phyloP scores from a whole-genome alignment of 2,113 vertebrate species.

The Corapipo altera region DNA sequence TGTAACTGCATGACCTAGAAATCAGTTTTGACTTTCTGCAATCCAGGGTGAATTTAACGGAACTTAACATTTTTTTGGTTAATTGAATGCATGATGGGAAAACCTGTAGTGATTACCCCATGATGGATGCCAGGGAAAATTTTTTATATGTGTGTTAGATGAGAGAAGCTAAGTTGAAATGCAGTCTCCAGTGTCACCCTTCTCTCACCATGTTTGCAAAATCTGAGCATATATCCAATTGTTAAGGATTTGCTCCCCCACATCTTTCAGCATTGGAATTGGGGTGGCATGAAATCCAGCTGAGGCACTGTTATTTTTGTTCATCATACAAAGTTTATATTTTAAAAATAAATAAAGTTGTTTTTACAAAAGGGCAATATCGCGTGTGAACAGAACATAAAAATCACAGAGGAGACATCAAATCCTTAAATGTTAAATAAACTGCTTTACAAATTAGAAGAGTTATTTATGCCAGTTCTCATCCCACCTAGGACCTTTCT shows the following conservation, averaged over 20 bases:
- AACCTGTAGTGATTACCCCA: not conserved
- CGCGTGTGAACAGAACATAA: slow-evolving; percentile 48
- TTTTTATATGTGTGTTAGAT: slow-evolving; percentile 22
- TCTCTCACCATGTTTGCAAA: slow-evolving; percentile 27
- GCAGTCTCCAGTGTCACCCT: not conserved
- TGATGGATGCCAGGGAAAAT: slow-evolving; percentile 26
- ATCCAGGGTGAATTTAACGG: not conserved
- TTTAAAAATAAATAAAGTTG: slow-evolving; percentile 61
- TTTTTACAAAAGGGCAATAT: slow-evolving; percentile 61
- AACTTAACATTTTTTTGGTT: not conserved
- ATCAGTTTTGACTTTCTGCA: not conserved
- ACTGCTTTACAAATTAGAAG: slow-evolving; percentile 15
- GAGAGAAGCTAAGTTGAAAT: slow-evolving; percentile 41
- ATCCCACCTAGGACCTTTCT: not conserved
- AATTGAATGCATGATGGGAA: not conserved
- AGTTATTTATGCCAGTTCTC: not conserved
- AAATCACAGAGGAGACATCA: slow-evolving; percentile 51
- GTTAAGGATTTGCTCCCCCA: not conserved
- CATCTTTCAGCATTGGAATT: not conserved
- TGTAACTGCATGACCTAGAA: not conserved
- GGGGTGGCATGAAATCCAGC: slow-evolving; percentile 9
- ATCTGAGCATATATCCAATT: slow-evolving; percentile 8
- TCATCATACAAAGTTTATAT: slow-evolving; percentile 3
- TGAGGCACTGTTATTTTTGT: slow-evolving; percentile 37
- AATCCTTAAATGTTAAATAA: slow-evolving; percentile 46